A percentile compares a stretch with the other conserved stretches of the same genome.
Evolutionary conservation across 2,797 vertebrate species (phyloP).

Genomic region (Manis javanica): DNA sequence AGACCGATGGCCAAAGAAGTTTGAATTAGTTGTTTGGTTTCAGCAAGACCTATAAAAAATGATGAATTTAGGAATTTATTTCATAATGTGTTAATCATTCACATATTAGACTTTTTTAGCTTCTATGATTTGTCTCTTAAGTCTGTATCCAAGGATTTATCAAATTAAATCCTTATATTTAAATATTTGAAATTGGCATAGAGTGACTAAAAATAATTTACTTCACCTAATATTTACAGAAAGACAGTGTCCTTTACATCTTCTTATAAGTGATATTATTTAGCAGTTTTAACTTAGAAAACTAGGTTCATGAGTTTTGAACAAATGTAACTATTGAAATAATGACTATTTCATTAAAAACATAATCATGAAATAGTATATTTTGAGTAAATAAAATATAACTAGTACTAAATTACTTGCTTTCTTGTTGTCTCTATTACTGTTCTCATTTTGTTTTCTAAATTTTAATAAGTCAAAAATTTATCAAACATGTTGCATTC

Average conservation of each 20-base stretch:
- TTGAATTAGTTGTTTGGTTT: conserved; percentile 21
- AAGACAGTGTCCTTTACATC: neutral
- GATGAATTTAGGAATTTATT: neutral
- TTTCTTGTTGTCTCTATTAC: neutral
- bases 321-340: neutral
- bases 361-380: neutral
- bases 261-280: neutral
- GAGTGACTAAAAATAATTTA: neutral
- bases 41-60: conserved; percentile 65
- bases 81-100: neutral
- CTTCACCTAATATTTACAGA: neutral
- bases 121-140: neutral
- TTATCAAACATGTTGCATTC: neutral
- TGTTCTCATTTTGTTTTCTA: conserved; percentile 41
- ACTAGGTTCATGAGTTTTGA: neutral
- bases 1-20: neutral
- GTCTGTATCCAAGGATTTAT: neutral
- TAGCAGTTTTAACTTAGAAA: conserved; percentile 3
- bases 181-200: conserved; percentile 11
- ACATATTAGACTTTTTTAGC: neutral
- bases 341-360: conserved; percentile 19
- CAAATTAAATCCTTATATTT: conserved; percentile 37
- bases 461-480: neutral
- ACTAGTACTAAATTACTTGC: neutral
- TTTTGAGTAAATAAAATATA: conserved; percentile 1